Evolutionary conservation across 2,797 vertebrate species (phyloP).

Genomic region (Ceyx erithaca): DNA sequence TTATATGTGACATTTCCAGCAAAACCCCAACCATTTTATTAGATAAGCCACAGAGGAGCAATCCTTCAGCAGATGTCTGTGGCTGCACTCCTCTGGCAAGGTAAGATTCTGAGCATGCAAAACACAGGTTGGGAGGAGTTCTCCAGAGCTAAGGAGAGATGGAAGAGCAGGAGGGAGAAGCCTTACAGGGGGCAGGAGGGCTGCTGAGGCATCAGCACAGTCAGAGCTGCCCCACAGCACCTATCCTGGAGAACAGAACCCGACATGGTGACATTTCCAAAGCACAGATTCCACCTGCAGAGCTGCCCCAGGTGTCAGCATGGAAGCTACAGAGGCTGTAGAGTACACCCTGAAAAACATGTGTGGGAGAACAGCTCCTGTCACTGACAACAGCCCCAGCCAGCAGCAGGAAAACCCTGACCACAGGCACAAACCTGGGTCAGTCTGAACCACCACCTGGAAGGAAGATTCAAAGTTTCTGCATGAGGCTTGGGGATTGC

Average conservation of each 20-base stretch:
- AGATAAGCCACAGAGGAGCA: constrained; percentile 31
- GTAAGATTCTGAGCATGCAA: background rate
- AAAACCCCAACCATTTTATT: constrained; percentile 14
- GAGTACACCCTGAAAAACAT: background rate
- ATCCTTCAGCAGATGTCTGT: constrained; percentile 4
- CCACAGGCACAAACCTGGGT: background rate
- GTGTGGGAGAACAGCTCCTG: background rate
- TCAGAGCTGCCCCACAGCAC: background rate
- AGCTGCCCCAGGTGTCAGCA: background rate
- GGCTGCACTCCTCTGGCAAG: background rate
- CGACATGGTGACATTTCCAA: background rate
- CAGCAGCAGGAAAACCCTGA: background rate
- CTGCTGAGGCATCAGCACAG: background rate
- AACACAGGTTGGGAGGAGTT: background rate
- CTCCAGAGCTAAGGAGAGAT: background rate
- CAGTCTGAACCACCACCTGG: background rate
- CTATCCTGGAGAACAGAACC: background rate
- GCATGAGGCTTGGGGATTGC: background rate
- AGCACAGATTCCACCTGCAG: background rate
- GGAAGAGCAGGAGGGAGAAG: background rate
- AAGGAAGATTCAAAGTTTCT: background rate
- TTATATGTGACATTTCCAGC: constrained; percentile 65
- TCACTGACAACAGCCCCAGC: background rate
- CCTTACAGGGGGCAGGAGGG: background rate
- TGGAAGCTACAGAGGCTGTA: background rate